Evolutionary conservation across 2,888 invertebrate genomes (phyloP).

Genomic region (Pollenia amentaria): DNA sequence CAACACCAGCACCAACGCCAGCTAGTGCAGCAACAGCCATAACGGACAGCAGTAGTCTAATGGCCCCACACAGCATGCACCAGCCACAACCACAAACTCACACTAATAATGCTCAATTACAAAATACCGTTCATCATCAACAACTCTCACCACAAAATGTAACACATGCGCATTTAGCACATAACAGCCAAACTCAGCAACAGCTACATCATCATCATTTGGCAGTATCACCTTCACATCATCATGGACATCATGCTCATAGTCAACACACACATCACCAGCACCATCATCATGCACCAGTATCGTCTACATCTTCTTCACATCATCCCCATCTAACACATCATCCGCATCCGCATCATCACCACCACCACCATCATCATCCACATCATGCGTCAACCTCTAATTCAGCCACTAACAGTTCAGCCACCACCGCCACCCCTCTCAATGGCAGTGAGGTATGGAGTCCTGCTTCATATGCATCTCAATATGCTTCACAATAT

Average conservation of each 20-base stretch:
- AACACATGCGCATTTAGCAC: slow-evolving; percentile 71
- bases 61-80: slow-evolving; percentile 72
- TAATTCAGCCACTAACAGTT: slow-evolving; percentile 53
- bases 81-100: slow-evolving; percentile 67
- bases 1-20: slow-evolving; percentile 67
- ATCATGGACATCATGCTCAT: slow-evolving; percentile 70
- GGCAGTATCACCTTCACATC: slow-evolving; percentile 64
- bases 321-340: slow-evolving; percentile 72
- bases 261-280: slow-evolving; percentile 68
- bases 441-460: slow-evolving; percentile 87
- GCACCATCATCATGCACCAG: slow-evolving; percentile 68
- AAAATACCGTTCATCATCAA: slow-evolving; percentile 65
- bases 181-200: slow-evolving; percentile 65
- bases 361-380: slow-evolving; percentile 69
- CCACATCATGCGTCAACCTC: slow-evolving; percentile 50
- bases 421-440: slow-evolving; percentile 81
- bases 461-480: slow-evolving; percentile 85
- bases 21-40: slow-evolving; percentile 54
- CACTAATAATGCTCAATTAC: slow-evolving; percentile 62
- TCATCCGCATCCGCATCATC: slow-evolving; percentile 74
- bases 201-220: slow-evolving; percentile 67
- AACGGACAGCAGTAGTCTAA: slow-evolving; percentile 66
- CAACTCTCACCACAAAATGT: slow-evolving; percentile 67
- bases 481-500: slow-evolving; percentile 87
- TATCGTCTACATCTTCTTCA: slow-evolving; percentile 74